Evolutionary conservation across 2,888 invertebrate species (phyloP).

Genomic region (Xestobium rufovillosum): DNA sequence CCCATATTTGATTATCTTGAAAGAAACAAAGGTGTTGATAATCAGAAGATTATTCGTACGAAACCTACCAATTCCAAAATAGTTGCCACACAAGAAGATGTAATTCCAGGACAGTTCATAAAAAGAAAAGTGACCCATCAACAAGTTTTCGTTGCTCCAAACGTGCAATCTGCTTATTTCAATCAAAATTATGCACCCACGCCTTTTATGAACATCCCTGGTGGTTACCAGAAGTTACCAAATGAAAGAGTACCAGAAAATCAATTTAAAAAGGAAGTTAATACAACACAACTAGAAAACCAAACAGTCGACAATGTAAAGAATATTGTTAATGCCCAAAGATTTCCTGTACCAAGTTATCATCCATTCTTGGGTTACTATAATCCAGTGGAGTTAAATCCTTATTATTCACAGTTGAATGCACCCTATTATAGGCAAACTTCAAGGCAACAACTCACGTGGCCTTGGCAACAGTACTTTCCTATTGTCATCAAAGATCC

Average conservation of each 20-base stretch:
- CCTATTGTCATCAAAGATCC: constrained; percentile 54
- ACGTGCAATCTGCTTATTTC: constrained; percentile 22
- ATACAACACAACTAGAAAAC: constrained; percentile 25
- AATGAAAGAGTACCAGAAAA: neutral
- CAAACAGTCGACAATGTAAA: constrained; percentile 35
- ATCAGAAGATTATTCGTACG: too few relatives aligned
- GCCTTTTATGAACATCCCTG: too few relatives aligned
- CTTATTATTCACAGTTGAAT: constrained; percentile 13
- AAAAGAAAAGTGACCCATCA: constrained; percentile 39
- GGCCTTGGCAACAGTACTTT: constrained; percentile 50
- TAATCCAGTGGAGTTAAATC: constrained; percentile 18
- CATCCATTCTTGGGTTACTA: constrained; percentile 12
- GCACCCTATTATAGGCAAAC: constrained; percentile 5
- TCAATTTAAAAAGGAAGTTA: constrained; percentile 9
- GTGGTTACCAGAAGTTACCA: neutral
- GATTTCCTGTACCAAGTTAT: constrained; percentile 17
- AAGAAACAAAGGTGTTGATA: constrained; percentile 16
- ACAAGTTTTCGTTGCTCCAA: constrained; percentile 33
- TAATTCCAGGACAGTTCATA: constrained; percentile 34
- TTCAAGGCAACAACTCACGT: constrained; percentile 35
- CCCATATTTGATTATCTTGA: constrained; percentile 36
- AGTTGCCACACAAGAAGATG: constrained; percentile 27
- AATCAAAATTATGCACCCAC: constrained; percentile 5
- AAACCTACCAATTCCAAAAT: constrained; percentile 6
- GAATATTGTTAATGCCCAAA: constrained; percentile 27